These are phyloP conservation scores for Scopus umbretta DNA, from an alignment of 2,113 vertebrate genomes.

Conservation along the genomic window DNA sequence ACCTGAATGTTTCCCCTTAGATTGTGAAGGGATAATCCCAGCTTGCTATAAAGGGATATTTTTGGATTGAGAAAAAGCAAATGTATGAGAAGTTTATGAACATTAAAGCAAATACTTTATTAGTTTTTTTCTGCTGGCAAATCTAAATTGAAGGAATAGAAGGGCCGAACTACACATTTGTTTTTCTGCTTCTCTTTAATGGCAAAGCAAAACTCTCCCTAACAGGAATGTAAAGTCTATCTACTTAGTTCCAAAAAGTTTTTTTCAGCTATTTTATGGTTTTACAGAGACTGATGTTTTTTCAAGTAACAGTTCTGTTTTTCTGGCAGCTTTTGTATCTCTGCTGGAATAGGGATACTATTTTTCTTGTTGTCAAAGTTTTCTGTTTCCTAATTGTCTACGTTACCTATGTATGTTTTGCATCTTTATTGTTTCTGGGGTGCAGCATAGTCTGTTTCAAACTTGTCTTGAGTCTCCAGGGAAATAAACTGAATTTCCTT, in stretches of 20 bases:
- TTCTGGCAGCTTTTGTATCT: neutral
- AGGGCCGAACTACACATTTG: neutral
- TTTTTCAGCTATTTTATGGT: neutral
- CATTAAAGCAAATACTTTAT: neutral
- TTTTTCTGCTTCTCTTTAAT: neutral
- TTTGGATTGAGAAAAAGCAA: neutral
- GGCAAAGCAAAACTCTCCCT: neutral
- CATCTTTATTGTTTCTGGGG: neutral
- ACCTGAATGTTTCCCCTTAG: neutral
- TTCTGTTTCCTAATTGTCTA: neutral
- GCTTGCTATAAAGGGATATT: neutral
- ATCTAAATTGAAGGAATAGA: neutral
- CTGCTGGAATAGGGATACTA: neutral
- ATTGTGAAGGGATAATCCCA: neutral
- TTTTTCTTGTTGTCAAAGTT: neutral
- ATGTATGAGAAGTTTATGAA: neutral
- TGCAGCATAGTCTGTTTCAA: neutral
- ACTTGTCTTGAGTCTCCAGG: neutral
- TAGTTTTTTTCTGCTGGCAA: neutral
- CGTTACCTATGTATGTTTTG: neutral
- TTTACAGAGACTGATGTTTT: neutral
- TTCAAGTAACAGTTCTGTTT: neutral
- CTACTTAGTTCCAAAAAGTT: neutral
- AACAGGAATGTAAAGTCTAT: neutral
- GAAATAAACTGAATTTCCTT: neutral